Base-by-base conservation (phyloP, 2,797 vertebrate species). In the Anniella stebbinsi region DNA sequence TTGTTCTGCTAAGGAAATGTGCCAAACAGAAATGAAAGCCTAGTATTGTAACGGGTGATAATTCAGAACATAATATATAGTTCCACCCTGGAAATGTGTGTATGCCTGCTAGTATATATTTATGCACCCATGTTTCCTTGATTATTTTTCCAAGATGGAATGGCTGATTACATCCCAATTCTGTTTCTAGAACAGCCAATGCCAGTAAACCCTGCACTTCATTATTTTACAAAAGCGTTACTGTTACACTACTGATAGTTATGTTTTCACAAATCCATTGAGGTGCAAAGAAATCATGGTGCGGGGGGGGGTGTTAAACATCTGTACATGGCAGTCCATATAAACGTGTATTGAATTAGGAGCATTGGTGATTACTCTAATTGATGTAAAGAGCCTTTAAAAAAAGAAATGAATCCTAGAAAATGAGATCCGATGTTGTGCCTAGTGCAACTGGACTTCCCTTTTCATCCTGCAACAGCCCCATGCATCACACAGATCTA, bases 191-290 rank as follows among this genome's bases (percentile, higher is more conserved):
- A 90, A 70, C 4, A 84, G 18, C 80, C 10, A 23, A 45, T 66
- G 78, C 13, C 57, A 82, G 18, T 80, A 86, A 93, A 88, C 90
- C 38, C 80, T 82, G 33, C 77, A 90, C 91, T 82, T 10, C 1
- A 83, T 78, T 87, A 25, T 80, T 86, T 84, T 41, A 45, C 23
- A 90, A 67, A 28, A 67, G 41, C 23, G 21, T 33, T 69, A 51
- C 45, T 77, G 54, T 41, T 87, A 3, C 30, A 45, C 3, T 54
- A 0, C 41, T 48, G 82, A 33, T 67, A 72, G 36, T 82, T 96
- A 88, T 75, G 36, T 93, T 93, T 85, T 89, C 28, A 86, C 91
- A 89, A 93, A 88, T 87, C 38, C 88, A 76, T 84, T 89, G 89
- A 91, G 4, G 15, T 87, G 30, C 1, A 76, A 80, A 33, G 82